A percentile compares a stretch with the other conserved stretches of the same genome.
Conservation (phyloP, 1,140 invertebrate species). For the Campoletis sonorensis region DNA sequence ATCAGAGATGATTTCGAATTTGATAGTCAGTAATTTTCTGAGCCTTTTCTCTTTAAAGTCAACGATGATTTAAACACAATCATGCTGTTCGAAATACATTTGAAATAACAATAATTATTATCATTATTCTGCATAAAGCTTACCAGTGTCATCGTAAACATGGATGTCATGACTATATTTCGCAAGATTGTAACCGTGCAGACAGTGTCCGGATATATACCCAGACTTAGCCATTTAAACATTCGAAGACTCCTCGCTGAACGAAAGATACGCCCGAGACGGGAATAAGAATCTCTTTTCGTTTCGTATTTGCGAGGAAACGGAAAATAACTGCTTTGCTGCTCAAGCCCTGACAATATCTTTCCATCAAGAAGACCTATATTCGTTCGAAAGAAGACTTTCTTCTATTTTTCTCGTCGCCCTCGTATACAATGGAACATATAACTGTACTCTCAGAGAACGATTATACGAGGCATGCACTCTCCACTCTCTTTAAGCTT, state of each 20-base stretch:
- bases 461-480: constrained; percentile 14
- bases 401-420: constrained; percentile 7
- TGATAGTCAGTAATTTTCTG: too few relatives aligned
- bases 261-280: not conserved
- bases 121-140: too few relatives aligned
- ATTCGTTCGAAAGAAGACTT: not conserved
- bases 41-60: too few relatives aligned
- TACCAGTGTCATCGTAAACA: too few relatives aligned
- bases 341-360: not conserved
- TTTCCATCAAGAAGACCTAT: not conserved
- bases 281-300: constrained; percentile 4
- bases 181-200: too few relatives aligned
- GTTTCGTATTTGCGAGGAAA: not conserved
- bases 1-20: too few relatives aligned
- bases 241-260: not conserved
- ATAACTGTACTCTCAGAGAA: not conserved
- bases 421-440: not conserved
- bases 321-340: not conserved
- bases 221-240: not conserved
- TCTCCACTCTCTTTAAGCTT: constrained; percentile 7
- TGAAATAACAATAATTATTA: too few relatives aligned
- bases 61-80: too few relatives aligned
- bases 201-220: not conserved
- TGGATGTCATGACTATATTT: too few relatives aligned
- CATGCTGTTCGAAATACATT: too few relatives aligned